Evolutionary conservation across 2,797 vertebrate genomes (phyloP), one percentile per base, ranked within the genome.

Genomic region (Xiphophorus birchmanni): DNA sequence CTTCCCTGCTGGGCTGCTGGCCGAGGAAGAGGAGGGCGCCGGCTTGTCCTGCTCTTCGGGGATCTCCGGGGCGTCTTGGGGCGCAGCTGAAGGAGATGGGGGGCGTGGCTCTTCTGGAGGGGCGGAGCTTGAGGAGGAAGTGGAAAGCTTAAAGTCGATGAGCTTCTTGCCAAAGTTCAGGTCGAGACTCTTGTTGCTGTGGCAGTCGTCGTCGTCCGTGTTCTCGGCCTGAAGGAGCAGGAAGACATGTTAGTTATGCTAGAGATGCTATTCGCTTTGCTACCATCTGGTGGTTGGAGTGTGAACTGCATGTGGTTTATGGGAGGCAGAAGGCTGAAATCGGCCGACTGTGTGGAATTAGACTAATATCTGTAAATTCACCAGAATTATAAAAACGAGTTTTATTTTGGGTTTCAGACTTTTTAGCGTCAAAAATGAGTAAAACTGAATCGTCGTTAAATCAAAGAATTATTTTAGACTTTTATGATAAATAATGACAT

Each of bases 111-210:
- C 90, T 35, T 76, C 94, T 32, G 54, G 93, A 78, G 56, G 93
- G 78, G 75, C 91, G 2, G 92, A 80, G 83, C 79, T 67, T 1
- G 92, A 87, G 1, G 88, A 84, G 0, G 88, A 84, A 3, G 92
- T 17, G 26, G 82, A 91, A 26, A 94, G 92, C 78, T 91, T 95
- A 85, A 99, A 98, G 95, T 98, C 98, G 85, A 99, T 98, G 79
- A 98, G 95, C 93, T 98, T 98, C 90, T 96, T 97, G 90, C 97
- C 97, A 5, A 98, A 97, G 95, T 99, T 97, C 76, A 99, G 96
- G 93, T 99, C 98, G 93, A 98, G 95, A 92, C 97, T 99, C 89
- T 97, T 97, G 95, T 98, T 98, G 96, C 97, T 99, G 89, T 96
- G 95, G 2, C 95, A 94, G 91, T 99, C 97, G 0, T 95, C 95